Conservation (phyloP, 2,113 vertebrate species). For the Anser brachyrhynchus region DNA sequence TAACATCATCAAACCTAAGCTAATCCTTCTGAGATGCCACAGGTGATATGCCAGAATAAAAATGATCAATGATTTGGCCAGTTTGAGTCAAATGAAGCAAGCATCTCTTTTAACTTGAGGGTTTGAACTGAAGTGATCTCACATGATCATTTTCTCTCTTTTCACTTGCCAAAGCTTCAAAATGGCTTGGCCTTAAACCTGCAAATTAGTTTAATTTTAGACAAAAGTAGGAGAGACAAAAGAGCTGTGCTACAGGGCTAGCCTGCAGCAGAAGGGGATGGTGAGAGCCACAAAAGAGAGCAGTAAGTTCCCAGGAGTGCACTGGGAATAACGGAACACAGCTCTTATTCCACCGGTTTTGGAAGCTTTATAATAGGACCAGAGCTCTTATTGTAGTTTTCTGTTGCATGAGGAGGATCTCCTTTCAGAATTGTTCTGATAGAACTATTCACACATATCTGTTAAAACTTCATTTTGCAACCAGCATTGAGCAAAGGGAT, state of each 20-base stretch:
- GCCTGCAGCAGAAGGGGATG: background rate
- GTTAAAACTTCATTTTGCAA: background rate
- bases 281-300: background rate
- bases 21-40: constrained; percentile 5
- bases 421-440: background rate
- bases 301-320: background rate
- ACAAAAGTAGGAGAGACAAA: background rate
- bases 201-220: background rate
- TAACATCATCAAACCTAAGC: background rate
- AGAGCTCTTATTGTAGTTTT: background rate
- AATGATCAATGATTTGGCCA: background rate
- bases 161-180: constrained; percentile 8
- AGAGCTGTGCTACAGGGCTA: background rate
- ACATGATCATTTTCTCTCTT: background rate
- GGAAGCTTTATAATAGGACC: background rate
- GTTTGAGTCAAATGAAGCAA: constrained; percentile 7
- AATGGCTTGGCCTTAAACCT: background rate
- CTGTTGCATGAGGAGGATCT: background rate
- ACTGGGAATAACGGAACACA: background rate
- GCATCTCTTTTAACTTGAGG: background rate
- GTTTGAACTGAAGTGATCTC: background rate
- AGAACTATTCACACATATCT: background rate
- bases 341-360: background rate
- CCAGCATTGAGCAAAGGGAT: background rate
- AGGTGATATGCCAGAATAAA: constrained; percentile 24